Evolutionary conservation across 2,888 invertebrate species (phyloP), one percentile per base, ranked within the genome.

Genomic region (Harpagoxenus sublaevis): DNA sequence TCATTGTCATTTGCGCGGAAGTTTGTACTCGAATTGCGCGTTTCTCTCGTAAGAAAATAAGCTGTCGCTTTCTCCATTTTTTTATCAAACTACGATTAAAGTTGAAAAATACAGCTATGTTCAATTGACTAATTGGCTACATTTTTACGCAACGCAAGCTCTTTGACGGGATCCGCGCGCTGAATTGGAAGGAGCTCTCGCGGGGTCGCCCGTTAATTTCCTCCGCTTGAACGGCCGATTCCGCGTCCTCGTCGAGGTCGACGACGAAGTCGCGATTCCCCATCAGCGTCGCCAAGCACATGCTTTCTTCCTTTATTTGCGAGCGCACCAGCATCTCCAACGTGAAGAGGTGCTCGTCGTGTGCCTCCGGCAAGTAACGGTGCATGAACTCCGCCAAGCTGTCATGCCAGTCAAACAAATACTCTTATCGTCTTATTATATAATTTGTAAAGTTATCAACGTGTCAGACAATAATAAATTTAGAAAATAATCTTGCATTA

Each of bases 351-450:
- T 99, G 98, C 42, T 96, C 96, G 93, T 98, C 98, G 65, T 97
- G 95, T 0, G 96, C 97, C 83, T 97, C 97, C 0, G 98, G 97
- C 39, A 97, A 96, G 94, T 98, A 97, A 53, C 97, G 96, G 88
- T 97, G 96, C 97, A 98, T 97, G 91, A 98, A 98, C 83, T 97
- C 96, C 0, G 98, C 98, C 93, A 99, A 95, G 92, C 97, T 94
- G 89, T 45, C 42, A 68, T 15, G 70, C 5, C 15, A 51, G 3
- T 48, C 39, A 31, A 1, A 6, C n/a, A 15, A 62, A 35, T 31
- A 39, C 9, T 45, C 1, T 42, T 66, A 42, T 42, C 53, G n/a
- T 70, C 28, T 77, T 28, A 12, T 53, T 75, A 48, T 15, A n/a
- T 74, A 35, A 77, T 18, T 73, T 45, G 18, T 45, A 62, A 45